Percentiles rank a stretch among this genome's conserved stretches.
Conservation (phyloP, 2,797 vertebrate genomes). For the Nyctibius grandis region DNA sequence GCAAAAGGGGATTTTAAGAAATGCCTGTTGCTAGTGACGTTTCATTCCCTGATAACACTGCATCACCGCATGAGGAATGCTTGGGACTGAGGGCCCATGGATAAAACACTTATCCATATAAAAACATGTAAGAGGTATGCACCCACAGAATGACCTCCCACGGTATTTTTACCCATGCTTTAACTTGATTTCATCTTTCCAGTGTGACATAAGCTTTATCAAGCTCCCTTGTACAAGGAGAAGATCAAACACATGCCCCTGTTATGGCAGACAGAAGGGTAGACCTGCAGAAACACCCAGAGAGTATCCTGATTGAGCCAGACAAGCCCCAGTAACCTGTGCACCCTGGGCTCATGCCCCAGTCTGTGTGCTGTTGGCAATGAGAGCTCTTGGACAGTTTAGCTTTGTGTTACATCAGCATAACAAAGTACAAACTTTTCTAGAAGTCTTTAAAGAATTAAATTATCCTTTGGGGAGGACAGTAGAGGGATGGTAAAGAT, state of each 20-base stretch:
- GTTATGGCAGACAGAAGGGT: neutral
- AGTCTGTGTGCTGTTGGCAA: neutral
- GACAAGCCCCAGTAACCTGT: neutral
- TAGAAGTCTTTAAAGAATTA: neutral
- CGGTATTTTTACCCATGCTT: neutral
- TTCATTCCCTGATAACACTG: neutral
- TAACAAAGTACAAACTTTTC: neutral
- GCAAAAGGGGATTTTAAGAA: neutral
- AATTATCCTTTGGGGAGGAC: neutral
- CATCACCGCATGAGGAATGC: neutral
- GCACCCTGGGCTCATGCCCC: fast-evolving
- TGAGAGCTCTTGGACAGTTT: neutral
- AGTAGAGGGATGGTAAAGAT: fast-evolving
- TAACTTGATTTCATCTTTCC: neutral
- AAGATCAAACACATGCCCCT: neutral
- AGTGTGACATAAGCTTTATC: neutral
- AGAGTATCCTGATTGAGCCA: fast-evolving
- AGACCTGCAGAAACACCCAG: neutral
- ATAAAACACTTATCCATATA: neutral
- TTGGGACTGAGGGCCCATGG: neutral
- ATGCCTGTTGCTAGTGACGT: neutral
- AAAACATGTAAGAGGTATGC: fast-evolving
- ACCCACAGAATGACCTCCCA: neutral
- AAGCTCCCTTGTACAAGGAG: neutral
- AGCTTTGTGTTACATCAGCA: neutral